Conservation (phyloP, 1,140 invertebrate species). For the Procambarus virginalis region DNA sequence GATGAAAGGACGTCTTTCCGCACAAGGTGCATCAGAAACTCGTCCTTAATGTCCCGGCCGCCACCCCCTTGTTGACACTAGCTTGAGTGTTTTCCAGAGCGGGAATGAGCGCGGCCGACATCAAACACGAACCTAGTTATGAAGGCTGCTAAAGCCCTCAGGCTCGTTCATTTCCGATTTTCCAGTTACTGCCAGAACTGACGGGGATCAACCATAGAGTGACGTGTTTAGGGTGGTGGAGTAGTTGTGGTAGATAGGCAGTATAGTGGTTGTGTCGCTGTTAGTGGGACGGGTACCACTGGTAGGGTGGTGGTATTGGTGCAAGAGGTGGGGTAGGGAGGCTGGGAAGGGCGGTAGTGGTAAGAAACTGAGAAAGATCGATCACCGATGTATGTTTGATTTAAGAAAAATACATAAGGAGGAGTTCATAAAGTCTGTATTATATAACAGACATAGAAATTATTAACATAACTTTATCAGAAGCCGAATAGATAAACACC, state of each 20-base stretch:
- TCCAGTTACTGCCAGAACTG: slow-evolving; percentile 9
- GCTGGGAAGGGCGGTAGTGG: too few species aligned
- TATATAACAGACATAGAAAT: too few species aligned
- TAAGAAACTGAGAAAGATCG: too few species aligned
- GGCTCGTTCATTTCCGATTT: slow-evolving; percentile 9
- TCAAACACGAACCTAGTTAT: slow-evolving; percentile 4
- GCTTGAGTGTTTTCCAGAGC: slow-evolving; percentile 7
- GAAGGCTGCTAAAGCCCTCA: background rate
- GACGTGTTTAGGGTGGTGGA: background rate
- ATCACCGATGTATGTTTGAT: too few species aligned
- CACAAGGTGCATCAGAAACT: background rate
- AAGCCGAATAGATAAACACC: too few species aligned
- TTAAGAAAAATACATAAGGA: too few species aligned
- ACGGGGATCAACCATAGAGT: slow-evolving; percentile 5
- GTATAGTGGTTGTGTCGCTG: background rate
- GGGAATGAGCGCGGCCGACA: slow-evolving; percentile 11
- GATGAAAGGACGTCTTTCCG: background rate
- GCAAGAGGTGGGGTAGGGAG: background rate
- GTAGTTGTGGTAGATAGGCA: background rate
- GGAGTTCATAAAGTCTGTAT: too few species aligned
- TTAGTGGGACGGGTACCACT: background rate
- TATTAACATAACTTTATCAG: too few species aligned
- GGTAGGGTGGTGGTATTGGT: background rate
- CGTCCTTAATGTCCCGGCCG: background rate
- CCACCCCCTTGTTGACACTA: background rate